A percentile compares a stretch with the other conserved stretches of the same genome.
Conservation (phyloP, 2,888 invertebrate species). For the Cheilosia impressa region DNA sequence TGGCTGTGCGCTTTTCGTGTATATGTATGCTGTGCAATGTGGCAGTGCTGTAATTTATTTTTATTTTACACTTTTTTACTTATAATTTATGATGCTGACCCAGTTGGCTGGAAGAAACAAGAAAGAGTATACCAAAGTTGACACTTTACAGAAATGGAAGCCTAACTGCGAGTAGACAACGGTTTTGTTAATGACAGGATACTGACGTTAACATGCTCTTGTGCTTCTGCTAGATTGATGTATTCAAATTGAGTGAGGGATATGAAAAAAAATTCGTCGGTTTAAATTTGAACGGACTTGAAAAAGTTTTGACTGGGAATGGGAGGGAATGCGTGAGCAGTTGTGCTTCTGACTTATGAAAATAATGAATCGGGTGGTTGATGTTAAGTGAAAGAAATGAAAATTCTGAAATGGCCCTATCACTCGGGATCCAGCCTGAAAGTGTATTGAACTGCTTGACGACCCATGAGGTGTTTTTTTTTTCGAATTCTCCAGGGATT, state of each 20-base stretch:
- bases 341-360: no score
- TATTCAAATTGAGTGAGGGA: background rate
- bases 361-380: no score
- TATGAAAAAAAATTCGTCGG: no score
- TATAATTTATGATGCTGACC: constrained; percentile 38
- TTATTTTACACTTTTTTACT: background rate
- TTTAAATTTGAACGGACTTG: no score
- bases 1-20: background rate
- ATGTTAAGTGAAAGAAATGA: no score
- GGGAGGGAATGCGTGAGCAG: no score
- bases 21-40: background rate
- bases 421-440: no score
- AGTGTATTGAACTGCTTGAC: no score
- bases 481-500: no score
- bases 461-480: no score
- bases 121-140: background rate
- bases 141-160: background rate
- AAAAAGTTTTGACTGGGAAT: no score
- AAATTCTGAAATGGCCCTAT: no score
- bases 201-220: background rate
- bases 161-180: background rate
- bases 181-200: background rate
- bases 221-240: background rate
- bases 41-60: background rate
- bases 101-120: background rate